Evolutionary conservation across 2,888 invertebrate genomes (phyloP), one percentile per base, ranked within the genome.

Genomic region (Chymomyza procnemis): DNA sequence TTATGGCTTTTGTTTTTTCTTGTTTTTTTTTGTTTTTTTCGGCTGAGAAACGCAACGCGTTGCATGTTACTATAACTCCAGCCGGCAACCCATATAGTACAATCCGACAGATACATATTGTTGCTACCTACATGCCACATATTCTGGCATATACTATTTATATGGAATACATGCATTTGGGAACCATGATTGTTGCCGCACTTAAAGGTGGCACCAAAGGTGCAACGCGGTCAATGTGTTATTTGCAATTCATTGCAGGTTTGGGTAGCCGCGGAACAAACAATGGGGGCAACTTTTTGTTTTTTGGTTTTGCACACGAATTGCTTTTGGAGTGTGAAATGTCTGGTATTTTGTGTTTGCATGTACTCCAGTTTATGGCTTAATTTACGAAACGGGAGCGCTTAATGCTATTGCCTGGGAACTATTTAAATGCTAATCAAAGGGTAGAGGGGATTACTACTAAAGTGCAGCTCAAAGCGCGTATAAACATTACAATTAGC

Each of bases 401-500:
- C 14, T 18, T 50, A 8, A 50, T 18, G 9, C n/a, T 4, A n/a
- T 9, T n/a, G 50, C 4, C 4, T 82, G 80, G 78, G 71, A 70
- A 69, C 81, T 86, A 86, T 81, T 86, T 79, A 81, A 85, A 81
- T 86, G 87, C 77, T 85, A 81, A 86, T 86, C 81, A 75, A 84
- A 76, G 84, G 76, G 61, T 41, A 41, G 12, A 66, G 65, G 9
- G 12, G 34, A 41, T 9, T 12, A 12, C 9, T 41, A 5, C 2
- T 41, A 14, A 41, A 41, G 34, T 41, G 34, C 61, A 54, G 68
- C 63, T 50, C 30, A 55, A 12, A 63, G 64, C 54, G 68, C 63
- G 46, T 41, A 59, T 34, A 68, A 61, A 64, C 71, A 55, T 58
- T 66, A 64, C 70, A 69, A 69, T 75, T 65, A 26, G 26, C 0